Conservation (phyloP, 2,888 invertebrate species). For the Platycheirus rosarum region DNA sequence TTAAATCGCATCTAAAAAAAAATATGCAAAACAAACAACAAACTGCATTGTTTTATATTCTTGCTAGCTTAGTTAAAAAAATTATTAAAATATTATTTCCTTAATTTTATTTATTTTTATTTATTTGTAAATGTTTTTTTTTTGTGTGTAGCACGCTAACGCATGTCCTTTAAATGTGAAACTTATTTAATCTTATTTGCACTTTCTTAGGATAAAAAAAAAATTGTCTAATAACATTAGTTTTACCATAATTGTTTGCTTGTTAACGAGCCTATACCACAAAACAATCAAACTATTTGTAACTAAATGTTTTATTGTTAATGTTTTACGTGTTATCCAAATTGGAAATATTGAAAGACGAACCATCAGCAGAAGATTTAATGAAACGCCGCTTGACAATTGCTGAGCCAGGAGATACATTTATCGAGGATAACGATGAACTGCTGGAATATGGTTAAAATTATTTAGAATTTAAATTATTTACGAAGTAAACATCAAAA, state of each 20-base stretch:
- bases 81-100: too few species aligned
- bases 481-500: conserved; percentile 62
- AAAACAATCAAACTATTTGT: conserved; percentile 1
- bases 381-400: conserved; percentile 81
- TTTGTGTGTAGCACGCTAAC: conserved; percentile 58
- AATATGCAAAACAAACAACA: not conserved
- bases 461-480: conserved; percentile 31
- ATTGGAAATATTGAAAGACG: conserved; percentile 49
- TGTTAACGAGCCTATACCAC: conserved; percentile 33
- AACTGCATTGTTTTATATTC: conserved; percentile 10
- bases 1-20: conserved; percentile 5
- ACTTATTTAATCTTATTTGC: conserved; percentile 58
- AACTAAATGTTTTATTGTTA: conserved; percentile 48
- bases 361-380: conserved; percentile 73
- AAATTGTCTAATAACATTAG: conserved; percentile 20
- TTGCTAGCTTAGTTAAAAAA: too few species aligned
- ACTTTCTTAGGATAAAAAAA: conserved; percentile 64
- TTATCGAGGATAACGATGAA: conserved; percentile 78
- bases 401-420: conserved; percentile 78
- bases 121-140: not conserved
- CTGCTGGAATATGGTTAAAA: conserved; percentile 79
- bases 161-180: conserved; percentile 53
- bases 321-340: conserved; percentile 38
- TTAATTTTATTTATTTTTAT: too few species aligned
- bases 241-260: conserved; percentile 28